Base-by-base conservation (phyloP, 1,140 invertebrate genomes). In the Musca domestica region DNA sequence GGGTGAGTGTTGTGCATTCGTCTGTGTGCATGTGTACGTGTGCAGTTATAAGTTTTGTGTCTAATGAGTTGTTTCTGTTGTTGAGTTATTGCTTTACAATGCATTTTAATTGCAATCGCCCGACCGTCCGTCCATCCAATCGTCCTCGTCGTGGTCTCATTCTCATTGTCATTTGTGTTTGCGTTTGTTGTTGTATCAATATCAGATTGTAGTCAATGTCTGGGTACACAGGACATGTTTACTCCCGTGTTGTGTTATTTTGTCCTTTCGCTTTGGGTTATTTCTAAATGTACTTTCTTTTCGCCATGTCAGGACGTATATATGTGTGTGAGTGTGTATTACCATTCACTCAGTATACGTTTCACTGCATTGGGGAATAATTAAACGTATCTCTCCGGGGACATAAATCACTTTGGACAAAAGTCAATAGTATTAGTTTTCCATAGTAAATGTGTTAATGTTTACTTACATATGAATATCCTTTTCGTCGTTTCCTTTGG, bases 51-150 rank as follows among this genome's bases (percentile, higher is more conserved):
- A 41, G 34, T 41, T 41, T 41, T 41, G 34, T 41, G 10, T 61
- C 56, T 34, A 61, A 61, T 61, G 17, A 61, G 56, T 34, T 61
- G 27, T 61, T 61, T n/a, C 34, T 23, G 14, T 56, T 41, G 56
- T 34, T 61, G 56, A 61, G 34, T 61, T 61, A 61, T 61, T 61
- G 56, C 56, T 61, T 61, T 61, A 61, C 56, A 61, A 61, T 61
- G 56, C 56, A 61, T 61, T 61, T 61, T 61, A 61, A 61, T 61
- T 61, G 56, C 56, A 61, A 61, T 61, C 19, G n/a, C 34, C n/a
- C 27, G 27, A n/a, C n/a, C n/a, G n/a, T n/a, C n/a, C n/a, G n/a
- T n/a, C n/a, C n/a, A n/a, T n/a, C n/a, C n/a, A n/a, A n/a, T 61
- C 52, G 25, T 34, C 17, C 14, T 58, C 27, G 27, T 7, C 17